Percentiles rank a stretch among this genome's conserved stretches.
Conservation (phyloP, 2,113 vertebrate genomes). For the Sigmodon hispidus region DNA sequence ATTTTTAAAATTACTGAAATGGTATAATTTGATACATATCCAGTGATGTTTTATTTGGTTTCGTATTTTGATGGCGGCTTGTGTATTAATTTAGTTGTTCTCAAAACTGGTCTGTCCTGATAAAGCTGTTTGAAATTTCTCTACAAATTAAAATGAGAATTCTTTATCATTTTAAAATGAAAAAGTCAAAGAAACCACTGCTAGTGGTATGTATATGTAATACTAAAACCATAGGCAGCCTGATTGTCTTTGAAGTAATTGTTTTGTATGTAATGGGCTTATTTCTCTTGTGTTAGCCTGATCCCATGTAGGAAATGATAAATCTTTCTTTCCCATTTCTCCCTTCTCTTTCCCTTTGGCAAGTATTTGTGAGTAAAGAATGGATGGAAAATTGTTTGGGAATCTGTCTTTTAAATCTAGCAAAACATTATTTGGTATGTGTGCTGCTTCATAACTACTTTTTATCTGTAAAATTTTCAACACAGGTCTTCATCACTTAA, state of each 20-base stretch:
- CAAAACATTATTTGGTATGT: neutral
- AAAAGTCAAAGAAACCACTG: slow-evolving; percentile 2
- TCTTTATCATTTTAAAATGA: slow-evolving; percentile 23
- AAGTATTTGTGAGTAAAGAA: neutral
- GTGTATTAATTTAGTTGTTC: neutral
- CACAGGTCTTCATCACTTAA: neutral
- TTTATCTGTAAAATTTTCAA: slow-evolving; percentile 33
- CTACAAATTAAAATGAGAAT: neutral
- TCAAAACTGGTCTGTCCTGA: neutral
- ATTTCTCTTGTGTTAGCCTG: neutral
- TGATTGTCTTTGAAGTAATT: slow-evolving; percentile 19
- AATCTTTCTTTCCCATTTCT: neutral
- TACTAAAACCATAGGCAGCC: neutral
- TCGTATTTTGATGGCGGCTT: neutral
- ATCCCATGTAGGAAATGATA: neutral
- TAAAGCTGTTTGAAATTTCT: slow-evolving; percentile 16
- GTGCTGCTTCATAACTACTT: neutral
- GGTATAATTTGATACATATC: neutral
- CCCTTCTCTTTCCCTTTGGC: neutral
- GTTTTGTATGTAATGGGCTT: neutral
- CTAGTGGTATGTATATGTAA: neutral
- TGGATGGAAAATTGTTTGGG: neutral
- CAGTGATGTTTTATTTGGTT: neutral
- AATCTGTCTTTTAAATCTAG: neutral
- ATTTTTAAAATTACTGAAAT: neutral